Conservation (phyloP, 2,113 vertebrate genomes). For the Dipodomys stephensi region DNA sequence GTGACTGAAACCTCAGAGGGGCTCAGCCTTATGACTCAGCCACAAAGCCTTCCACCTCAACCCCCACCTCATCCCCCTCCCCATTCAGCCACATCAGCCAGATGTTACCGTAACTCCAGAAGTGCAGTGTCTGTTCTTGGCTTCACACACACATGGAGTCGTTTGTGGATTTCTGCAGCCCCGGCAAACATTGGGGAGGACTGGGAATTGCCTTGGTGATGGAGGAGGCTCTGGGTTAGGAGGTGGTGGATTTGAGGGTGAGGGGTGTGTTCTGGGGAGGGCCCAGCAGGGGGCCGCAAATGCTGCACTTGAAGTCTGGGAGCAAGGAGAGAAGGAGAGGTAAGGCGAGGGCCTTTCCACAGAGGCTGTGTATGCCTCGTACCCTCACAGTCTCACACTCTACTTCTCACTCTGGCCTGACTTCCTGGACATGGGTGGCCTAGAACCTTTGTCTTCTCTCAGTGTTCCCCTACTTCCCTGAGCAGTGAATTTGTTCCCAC, state of each 20-base stretch:
- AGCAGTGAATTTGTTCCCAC: background rate
- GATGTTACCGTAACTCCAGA: background rate
- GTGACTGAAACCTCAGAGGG: background rate
- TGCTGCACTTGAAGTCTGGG: background rate
- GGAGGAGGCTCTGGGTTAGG: background rate
- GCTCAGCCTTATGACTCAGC: background rate
- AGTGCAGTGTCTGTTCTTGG: background rate
- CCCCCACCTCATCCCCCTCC: too few species aligned
- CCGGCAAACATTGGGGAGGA: background rate
- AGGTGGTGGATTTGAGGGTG: background rate
- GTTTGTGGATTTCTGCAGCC: background rate
- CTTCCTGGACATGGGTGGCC: background rate
- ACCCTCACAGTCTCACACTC: accelerated
- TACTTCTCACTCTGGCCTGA: background rate
- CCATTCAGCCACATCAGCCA: too few species aligned
- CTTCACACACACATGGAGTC: too few species aligned
- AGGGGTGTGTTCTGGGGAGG: background rate
- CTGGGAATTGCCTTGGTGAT: background rate
- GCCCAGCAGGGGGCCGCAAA: background rate
- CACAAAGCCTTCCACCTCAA: background rate
- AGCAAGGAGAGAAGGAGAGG: too few species aligned
- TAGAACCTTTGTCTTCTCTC: background rate
- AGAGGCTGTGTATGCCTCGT: background rate
- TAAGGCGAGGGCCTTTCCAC: background rate
- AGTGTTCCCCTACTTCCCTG: background rate